phyloP scores from a whole-genome alignment of 2,113 vertebrate species.

The Ascaphus truei region DNA sequence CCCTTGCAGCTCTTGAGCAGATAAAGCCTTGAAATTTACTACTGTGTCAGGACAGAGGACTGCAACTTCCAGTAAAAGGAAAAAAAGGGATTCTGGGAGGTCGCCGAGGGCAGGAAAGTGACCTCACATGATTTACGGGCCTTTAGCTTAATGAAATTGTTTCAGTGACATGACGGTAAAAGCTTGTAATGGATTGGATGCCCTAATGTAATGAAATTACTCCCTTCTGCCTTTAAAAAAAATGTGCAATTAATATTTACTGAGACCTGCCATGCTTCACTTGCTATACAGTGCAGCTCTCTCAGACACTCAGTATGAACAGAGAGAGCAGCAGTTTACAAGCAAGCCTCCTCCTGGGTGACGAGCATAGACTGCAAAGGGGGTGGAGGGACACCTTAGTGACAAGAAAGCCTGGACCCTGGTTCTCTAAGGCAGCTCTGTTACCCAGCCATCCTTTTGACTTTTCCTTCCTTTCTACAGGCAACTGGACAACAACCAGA shows the following conservation, averaged over 20 bases:
- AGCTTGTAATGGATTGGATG: slow-evolving; percentile 99
- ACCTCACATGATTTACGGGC: slow-evolving; percentile 96
- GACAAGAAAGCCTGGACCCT: slow-evolving; percentile 48
- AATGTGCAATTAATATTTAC: slow-evolving; percentile 98
- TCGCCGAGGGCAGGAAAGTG: slow-evolving; percentile 76
- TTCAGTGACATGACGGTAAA: slow-evolving; percentile 99
- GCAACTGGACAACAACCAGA: slow-evolving; percentile 99
- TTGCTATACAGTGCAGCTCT: slow-evolving; percentile 61
- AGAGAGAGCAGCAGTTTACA: slow-evolving; percentile 71
- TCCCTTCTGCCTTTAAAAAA: slow-evolving; percentile 89
- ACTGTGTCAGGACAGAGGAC: slow-evolving; percentile 69
- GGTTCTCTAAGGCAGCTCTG: slow-evolving; percentile 42
- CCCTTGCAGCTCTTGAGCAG: slow-evolving; percentile 67
- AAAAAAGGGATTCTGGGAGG: slow-evolving; percentile 72
- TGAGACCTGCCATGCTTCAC: slow-evolving; percentile 86
- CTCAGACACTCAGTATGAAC: slow-evolving; percentile 64
- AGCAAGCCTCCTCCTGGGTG: slow-evolving; percentile 59
- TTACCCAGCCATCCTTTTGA: slow-evolving; percentile 63
- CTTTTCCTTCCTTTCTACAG: slow-evolving; percentile 85
- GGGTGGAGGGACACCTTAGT: slow-evolving; percentile 65
- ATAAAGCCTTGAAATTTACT: slow-evolving; percentile 76
- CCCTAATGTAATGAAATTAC: slow-evolving; percentile 99
- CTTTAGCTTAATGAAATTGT: slow-evolving; percentile 99
- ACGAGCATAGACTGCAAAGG: slow-evolving; percentile 59
- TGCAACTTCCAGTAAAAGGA: slow-evolving; percentile 89